Evolutionary conservation across 2,888 invertebrate genomes (phyloP), one percentile per base, ranked within the genome.

Genomic region (Caradrina clavipalpis): DNA sequence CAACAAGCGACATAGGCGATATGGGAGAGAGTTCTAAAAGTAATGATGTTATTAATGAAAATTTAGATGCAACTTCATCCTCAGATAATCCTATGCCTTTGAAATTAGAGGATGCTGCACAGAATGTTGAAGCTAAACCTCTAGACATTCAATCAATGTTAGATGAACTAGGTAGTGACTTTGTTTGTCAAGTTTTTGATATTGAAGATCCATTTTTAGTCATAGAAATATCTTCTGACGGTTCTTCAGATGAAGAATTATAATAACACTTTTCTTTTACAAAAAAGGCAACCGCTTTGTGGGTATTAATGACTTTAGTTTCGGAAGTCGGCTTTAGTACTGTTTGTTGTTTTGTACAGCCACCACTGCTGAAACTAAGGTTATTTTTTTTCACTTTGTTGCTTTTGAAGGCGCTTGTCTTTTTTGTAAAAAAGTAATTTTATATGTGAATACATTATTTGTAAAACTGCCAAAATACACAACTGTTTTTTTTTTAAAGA

Each of bases 141-240:
- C 15, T 69, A 26, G 78, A 82, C 56, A 66, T 83, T 62, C 78
- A 80, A 53, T 61, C 39, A 35, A 68, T 86, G 53, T 81, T 93
- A n/a, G 79, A 88, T 21, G 82, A 86, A 4, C 76, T 93, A 15
- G 92, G 92, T 0, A 82, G 87, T 63, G 70, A 84, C n/a, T 91
- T 79, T 71, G 87, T 86, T 49, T 73, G 86, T 5, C 82, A 88
- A 7, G 78, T 92, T 45, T 78, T 91, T 49, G 89, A 90, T 69
- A 86, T 93, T 21, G 89, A 91, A 81, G 92, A 93, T 68, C 92
- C 93, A 1, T 90, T 90, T 19, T 70, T 94, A 55, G 83, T 90
- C 5, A 87, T 94, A 47, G 93, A 94, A 51, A 92, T 94, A 65
- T 93, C 93, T 19, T 91, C 91, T 0, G 92, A 93, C 31, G 89